A percentile compares a stretch with the other conserved stretches of the same genome.
Evolutionary conservation across 2,888 invertebrate genomes (phyloP).

Genomic region (Drosophila algonquin): DNA sequence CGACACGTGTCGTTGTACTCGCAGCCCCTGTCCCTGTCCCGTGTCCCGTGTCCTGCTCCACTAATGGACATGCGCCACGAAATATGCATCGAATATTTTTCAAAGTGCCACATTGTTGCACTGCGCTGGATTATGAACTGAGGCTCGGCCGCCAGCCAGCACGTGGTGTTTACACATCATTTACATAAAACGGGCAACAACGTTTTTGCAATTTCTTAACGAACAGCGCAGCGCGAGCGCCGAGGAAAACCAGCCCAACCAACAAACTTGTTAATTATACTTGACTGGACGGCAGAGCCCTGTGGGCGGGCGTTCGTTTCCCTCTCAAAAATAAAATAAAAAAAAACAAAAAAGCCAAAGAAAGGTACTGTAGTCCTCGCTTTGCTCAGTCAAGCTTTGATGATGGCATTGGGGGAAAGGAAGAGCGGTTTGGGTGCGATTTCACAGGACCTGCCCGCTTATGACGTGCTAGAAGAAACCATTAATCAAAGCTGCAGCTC

Average conservation of each 20-base stretch:
- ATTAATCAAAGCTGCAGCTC: conserved; percentile 63
- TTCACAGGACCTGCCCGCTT: conserved; percentile 61
- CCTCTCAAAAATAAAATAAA: neutral
- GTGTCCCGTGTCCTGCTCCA: conserved; percentile 20
- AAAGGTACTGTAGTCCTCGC: conserved; percentile 18
- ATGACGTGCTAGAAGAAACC: conserved; percentile 72
- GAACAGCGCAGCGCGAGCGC: conserved; percentile 11
- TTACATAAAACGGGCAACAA: conserved; percentile 74
- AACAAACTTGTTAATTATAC: conserved; percentile 80
- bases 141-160: conserved; percentile 42
- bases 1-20: conserved; percentile 75
- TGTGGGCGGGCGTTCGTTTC: neutral
- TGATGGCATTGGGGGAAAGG: conserved; percentile 28
- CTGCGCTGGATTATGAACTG: conserved; percentile 26
- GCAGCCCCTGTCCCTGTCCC: neutral
- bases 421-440: conserved; percentile 17
- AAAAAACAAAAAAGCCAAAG: neutral
- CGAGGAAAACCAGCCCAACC: conserved; percentile 57
- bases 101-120: conserved; percentile 43
- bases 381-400: conserved; percentile 63
- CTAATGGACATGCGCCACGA: conserved; percentile 76
- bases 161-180: conserved; percentile 79
- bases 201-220: conserved; percentile 64
- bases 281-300: conserved; percentile 70
- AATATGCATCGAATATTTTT: conserved; percentile 72